phyloP scores from a whole-genome alignment of 2,113 vertebrate genomes.

The Danionella cerebrum region DNA sequence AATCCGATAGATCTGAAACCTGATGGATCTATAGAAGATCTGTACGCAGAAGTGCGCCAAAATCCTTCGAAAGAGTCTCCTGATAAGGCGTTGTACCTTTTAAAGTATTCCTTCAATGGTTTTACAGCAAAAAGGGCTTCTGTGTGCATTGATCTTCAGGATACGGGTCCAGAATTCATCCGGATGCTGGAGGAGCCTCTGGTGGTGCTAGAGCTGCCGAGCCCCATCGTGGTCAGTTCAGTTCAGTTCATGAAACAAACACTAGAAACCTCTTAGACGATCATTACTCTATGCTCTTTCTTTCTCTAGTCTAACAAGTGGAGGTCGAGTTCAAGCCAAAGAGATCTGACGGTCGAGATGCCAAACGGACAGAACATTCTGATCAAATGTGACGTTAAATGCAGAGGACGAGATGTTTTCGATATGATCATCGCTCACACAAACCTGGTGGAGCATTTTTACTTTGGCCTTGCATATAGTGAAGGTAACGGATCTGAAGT shows the following conservation, averaged over 20 bases:
- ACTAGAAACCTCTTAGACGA: neutral
- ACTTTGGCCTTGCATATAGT: constrained; percentile 81
- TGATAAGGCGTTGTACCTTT: no score
- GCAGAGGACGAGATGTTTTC: constrained; percentile 73
- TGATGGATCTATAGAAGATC: no score
- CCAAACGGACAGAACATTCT: constrained; percentile 76
- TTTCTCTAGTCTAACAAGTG: constrained; percentile 73
- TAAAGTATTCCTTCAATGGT: no score
- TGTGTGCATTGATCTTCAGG: constrained; percentile 46
- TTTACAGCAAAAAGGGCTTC: no score
- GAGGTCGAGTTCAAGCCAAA: constrained; percentile 69
- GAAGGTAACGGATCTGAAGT: constrained; percentile 59
- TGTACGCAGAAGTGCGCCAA: no score
- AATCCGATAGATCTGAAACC: no score
- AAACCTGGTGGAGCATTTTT: constrained; percentile 75
- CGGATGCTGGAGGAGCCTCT: constrained; percentile 66
- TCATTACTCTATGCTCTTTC: neutral
- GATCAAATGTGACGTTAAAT: constrained; percentile 79
- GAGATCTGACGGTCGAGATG: constrained; percentile 75
- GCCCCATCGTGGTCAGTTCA: constrained; percentile 74
- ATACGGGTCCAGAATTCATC: constrained; percentile 75
- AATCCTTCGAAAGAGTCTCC: no score
- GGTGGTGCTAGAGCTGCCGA: constrained; percentile 73
- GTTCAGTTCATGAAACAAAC: neutral
- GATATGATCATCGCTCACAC: constrained; percentile 71